Evolutionary conservation across 2,797 vertebrate species (phyloP).

Genomic region (Falco rusticolus): DNA sequence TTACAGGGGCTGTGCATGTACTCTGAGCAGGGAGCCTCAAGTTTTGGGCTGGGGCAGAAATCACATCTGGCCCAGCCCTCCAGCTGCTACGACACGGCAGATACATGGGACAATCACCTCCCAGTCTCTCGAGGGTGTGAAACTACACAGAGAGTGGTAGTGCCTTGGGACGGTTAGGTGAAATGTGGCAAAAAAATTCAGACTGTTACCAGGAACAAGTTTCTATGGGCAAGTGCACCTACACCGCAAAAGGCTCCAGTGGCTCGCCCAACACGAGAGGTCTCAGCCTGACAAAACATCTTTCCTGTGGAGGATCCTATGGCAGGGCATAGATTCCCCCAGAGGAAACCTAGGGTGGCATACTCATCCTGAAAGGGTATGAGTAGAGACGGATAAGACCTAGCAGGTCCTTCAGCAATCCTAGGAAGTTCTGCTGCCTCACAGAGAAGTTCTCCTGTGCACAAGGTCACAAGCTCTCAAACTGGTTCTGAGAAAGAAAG

Average conservation of each 20-base stretch:
- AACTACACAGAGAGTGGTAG: background rate
- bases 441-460: background rate
- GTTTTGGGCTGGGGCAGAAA: background rate
- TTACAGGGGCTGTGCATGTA: background rate
- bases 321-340: background rate
- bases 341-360: background rate
- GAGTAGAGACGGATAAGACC: background rate
- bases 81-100: fast-evolving
- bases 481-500: background rate
- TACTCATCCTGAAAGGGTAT: background rate
- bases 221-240: background rate
- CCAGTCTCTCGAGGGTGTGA: background rate
- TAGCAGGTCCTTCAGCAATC: background rate
- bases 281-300: background rate
- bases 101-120: background rate
- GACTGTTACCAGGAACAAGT: background rate
- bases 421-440: background rate
- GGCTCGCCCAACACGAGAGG: background rate
- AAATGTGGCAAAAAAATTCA: background rate
- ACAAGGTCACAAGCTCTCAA: background rate
- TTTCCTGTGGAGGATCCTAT: background rate
- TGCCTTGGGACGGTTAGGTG: background rate
- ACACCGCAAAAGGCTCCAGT: background rate
- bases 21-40: background rate
- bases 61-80: background rate